Evolutionary conservation across 2,888 invertebrate species (phyloP), one percentile per base, ranked within the genome.

Genomic region (Hirtodrosophila alboralis): DNA sequence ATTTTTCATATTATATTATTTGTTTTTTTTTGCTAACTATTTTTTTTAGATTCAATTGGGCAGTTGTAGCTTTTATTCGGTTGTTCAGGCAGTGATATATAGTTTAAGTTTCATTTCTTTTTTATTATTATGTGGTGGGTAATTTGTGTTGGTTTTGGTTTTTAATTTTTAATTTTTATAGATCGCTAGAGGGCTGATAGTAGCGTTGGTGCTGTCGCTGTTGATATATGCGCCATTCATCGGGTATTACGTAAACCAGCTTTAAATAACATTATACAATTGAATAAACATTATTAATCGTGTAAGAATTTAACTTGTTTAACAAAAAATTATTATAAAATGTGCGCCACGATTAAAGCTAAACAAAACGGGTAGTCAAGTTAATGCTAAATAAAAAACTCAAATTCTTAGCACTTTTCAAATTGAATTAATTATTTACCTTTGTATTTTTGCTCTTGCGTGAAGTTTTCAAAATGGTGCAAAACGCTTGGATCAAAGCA

Each of bases 401-500:
- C 26, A 18, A 4, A 6, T 62, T 38, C 43, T 38, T 38, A 38
- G 34, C 12, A 28, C 26, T 3, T 21, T 8, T n/a, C 21, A 21
- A 40, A n/a, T 3, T 9, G 6, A 28, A 28, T 30, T 9, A 38
- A 31, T n/a, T 9, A 65, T 75, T 91, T 92, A 95, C 96, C 94
- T 96, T 95, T 87, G 93, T 93, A 71, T 92, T 92, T 62, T 92
- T 91, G 64, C 91, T 92, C 72, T 92, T 92, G 73, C 92, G 92
- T 13, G 93, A 93, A 0, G 94, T 93, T 80, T 93, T 93, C 90
- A 95, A 95, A 38, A 97, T 93, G 1, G 96, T 97, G 88, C 96
- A 96, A 44, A 92, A 93, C 0, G 96, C 97, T 91, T 97, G 97
- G 38, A 97, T 91, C 8, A 97, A 80, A 0, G 96, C 96, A 31